phyloP scores from a whole-genome alignment of 1,140 invertebrate genomes.

The Aricia agestis region DNA sequence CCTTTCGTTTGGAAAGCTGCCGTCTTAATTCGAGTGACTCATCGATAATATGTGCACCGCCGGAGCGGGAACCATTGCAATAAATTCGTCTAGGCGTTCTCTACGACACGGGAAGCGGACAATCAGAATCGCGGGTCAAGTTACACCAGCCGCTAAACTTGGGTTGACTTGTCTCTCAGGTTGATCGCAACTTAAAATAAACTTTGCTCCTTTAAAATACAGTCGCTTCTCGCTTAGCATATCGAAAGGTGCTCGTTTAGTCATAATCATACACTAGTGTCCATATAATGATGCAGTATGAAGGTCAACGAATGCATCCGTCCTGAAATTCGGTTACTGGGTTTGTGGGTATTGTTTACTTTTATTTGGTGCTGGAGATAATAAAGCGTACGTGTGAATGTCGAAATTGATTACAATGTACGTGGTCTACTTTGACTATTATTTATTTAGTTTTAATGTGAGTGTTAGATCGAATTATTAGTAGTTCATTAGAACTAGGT shows the following conservation, averaged over 20 bases:
- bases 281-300: conserved; percentile 57
- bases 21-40: conserved; percentile 60
- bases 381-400: conserved; percentile 17
- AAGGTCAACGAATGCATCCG: conserved; percentile 38
- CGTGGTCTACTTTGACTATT: neutral
- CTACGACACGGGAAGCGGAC: neutral
- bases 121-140: neutral
- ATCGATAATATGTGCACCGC: conserved; percentile 48
- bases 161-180: neutral
- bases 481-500: neutral
- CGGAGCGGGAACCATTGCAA: conserved; percentile 31
- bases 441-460: neutral
- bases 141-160: neutral
- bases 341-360: conserved; percentile 32
- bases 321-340: conserved; percentile 41
- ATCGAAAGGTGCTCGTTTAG: conserved; percentile 15
- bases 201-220: neutral
- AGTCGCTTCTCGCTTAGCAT: conserved; percentile 30
- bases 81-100: neutral
- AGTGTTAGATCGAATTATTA: neutral
- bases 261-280: conserved; percentile 33
- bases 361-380: conserved; percentile 27
- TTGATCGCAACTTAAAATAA: neutral
- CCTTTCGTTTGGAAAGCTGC: conserved; percentile 72
- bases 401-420: neutral